Conservation (phyloP, 2,797 vertebrate genomes). For the Odontamblyopus lacepedii region DNA sequence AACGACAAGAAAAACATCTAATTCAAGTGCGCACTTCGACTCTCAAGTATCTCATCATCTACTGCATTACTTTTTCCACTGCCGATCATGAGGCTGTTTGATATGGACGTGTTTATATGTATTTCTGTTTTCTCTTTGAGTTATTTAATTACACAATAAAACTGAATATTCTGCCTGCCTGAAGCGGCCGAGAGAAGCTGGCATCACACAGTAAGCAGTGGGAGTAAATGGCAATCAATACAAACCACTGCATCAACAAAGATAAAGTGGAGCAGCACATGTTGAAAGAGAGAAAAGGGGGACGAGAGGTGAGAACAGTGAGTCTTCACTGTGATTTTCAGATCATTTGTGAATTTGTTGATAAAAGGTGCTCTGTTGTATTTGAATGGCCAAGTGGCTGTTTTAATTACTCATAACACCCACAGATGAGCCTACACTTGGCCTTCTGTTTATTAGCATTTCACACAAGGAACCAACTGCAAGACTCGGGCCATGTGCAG, state of each 20-base stretch:
- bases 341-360: slow-evolving; percentile 1
- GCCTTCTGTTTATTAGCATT: slow-evolving; percentile 42
- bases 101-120: slow-evolving; percentile 28
- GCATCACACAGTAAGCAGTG: slow-evolving; percentile 39
- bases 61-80: slow-evolving; percentile 27
- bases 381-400: background rate
- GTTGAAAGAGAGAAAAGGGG: slow-evolving; percentile 43
- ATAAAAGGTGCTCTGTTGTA: background rate
- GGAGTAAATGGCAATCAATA: slow-evolving; percentile 60
- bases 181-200: slow-evolving; percentile 32
- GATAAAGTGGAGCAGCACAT: slow-evolving; percentile 33
- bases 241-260: slow-evolving; percentile 49
- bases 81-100: slow-evolving; percentile 34
- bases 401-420: slow-evolving; percentile 14
- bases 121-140: slow-evolving; percentile 28
- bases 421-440: slow-evolving; percentile 34
- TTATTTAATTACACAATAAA: slow-evolving; percentile 21
- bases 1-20: background rate
- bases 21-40: slow-evolving; percentile 19
- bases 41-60: slow-evolving; percentile 26
- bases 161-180: slow-evolving; percentile 29
- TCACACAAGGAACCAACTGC: slow-evolving; percentile 57
- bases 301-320: slow-evolving; percentile 19
- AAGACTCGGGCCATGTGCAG: slow-evolving; percentile 44
- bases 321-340: slow-evolving; percentile 16